A percentile compares a stretch with the other conserved stretches of the same genome.
Evolutionary conservation across 2,888 invertebrate species (phyloP).

Genomic region (Alloscopus bannaensis): DNA sequence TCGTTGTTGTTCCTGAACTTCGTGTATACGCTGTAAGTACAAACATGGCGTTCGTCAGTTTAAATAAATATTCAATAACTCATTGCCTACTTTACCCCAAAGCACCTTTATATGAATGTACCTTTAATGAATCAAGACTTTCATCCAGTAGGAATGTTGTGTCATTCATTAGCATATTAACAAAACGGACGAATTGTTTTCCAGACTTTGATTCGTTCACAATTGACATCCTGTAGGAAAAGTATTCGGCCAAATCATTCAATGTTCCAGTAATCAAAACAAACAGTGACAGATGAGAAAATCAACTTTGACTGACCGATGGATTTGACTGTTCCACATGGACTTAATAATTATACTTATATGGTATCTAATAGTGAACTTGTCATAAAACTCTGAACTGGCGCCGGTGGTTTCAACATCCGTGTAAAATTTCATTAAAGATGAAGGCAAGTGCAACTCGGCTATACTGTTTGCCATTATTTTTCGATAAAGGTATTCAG

Average conservation of each 20-base stretch:
- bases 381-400: constrained; percentile 99
- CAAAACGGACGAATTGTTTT: constrained; percentile 95
- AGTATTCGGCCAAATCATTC: constrained; percentile 5
- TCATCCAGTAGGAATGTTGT: constrained; percentile 98
- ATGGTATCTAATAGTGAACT: constrained; percentile 98
- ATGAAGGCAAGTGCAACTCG: constrained; percentile 87
- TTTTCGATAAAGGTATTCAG: constrained; percentile 80
- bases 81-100: neutral
- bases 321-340: constrained; percentile 95
- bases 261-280: neutral
- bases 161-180: constrained; percentile 99
- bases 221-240: constrained; percentile 79
- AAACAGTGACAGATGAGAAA: neutral
- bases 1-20: constrained; percentile 89
- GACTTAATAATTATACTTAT: constrained; percentile 97
- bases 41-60: constrained; percentile 12
- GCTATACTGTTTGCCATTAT: constrained; percentile 93
- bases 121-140: constrained; percentile 89
- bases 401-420: constrained; percentile 98
- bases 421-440: constrained; percentile 98
- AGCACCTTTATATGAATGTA: constrained; percentile 31
- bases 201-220: constrained; percentile 92
- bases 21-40: constrained; percentile 78
- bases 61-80: neutral
- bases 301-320: constrained; percentile 78